Base-by-base conservation (phyloP, 2,113 vertebrate genomes). In the Nesogale talazaci region DNA sequence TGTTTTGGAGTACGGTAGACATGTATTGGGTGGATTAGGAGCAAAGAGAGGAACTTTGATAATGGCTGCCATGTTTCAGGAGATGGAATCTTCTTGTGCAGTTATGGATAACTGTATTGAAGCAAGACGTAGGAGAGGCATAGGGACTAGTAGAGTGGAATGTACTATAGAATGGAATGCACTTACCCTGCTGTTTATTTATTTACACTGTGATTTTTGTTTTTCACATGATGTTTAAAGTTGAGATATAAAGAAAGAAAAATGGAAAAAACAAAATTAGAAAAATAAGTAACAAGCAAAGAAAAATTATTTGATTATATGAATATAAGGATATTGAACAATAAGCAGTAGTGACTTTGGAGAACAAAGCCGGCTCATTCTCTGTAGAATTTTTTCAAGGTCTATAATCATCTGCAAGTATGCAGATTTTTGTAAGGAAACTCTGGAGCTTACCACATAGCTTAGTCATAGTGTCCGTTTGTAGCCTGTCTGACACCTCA, bases 141-240 rank as follows among this genome's bases (percentile, higher is more conserved):
- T 31, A n/a, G 25, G 15, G 10, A 90, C 8, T 63, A 77, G 56
- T 40, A 76, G 69, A 70, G 72, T 34, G 67, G 72, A 46, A 78
- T 93, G 77, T 61, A 29, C 7, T 40, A 7, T 91, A n/a, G n/a
- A n/a, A n/a, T 6, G 77, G 29, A 81, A 0, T 87, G 4, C 81
- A 8, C 23, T 56, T 56, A 10, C 79, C 61, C 27, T 91, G 52
- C 20, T 69, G 29, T 40, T 89, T 91, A 74, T 86, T 95, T 86
- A 92, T 56, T 52, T 10, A 52, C 46, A 52, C 78, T 9, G 22
- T 86, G 56, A 82, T 87, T 88, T 52, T 96, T 96, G 20, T 69
- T 23, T 92, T 92, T 94, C 69, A 29, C 12, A 29, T 89, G 91
- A 91, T 0, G 94, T 86, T 76, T 82, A 23, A 94, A 89, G n/a